Percentiles rank a stretch among this genome's conserved stretches.
These are phyloP conservation scores for Erythrolamprus reginae DNA, from an alignment of 2,113 vertebrate genomes.

Conservation along the genomic window DNA sequence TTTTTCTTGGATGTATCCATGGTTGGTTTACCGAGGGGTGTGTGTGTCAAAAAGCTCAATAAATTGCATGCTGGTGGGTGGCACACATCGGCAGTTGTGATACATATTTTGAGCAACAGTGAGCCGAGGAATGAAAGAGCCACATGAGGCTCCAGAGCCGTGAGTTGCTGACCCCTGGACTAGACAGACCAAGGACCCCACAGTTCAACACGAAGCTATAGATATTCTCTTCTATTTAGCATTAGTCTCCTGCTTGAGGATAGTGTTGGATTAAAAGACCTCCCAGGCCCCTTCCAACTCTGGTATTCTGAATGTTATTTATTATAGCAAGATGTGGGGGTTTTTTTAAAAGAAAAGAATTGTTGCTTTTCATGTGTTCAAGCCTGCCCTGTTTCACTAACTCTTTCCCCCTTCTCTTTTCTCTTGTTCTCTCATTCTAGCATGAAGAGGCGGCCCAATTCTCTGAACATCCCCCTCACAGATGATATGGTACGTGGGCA, in stretches of 20 bases:
- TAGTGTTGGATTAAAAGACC: neutral
- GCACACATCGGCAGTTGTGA: too few species aligned
- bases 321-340: too few species aligned
- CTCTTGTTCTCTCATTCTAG: slow-evolving; percentile 55
- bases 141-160: too few species aligned
- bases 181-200: neutral
- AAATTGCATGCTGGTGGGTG: too few species aligned
- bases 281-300: neutral
- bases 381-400: neutral
- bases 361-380: neutral
- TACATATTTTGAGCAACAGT: too few species aligned
- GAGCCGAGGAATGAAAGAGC: too few species aligned
- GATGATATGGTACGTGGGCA: slow-evolving; percentile 97
- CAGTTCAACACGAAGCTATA: neutral
- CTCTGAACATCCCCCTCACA: slow-evolving; percentile 87
- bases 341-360: neutral
- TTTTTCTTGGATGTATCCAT: too few species aligned
- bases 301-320: neutral
- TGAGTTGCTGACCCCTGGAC: too few species aligned
- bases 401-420: slow-evolving; percentile 7
- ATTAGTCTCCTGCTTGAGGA: neutral
- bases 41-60: too few species aligned
- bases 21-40: too few species aligned
- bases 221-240: neutral
- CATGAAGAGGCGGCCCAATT: slow-evolving; percentile 94